Base-by-base conservation (phyloP, 2,797 vertebrate genomes). In the Pelobates cultripes region DNA sequence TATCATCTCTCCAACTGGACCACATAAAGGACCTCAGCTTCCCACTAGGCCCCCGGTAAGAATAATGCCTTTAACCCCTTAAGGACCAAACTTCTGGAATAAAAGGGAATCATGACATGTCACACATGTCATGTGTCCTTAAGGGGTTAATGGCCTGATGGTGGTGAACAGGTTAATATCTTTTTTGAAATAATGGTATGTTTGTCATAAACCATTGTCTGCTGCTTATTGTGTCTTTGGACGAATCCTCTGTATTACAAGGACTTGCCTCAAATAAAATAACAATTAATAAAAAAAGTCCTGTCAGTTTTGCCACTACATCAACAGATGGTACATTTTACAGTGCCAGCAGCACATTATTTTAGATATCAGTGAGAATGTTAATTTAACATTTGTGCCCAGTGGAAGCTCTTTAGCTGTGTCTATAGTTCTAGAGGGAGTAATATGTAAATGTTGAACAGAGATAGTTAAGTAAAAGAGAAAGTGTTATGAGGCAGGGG, bases 401-500 rank as follows among this genome's bases (percentile, higher is more conserved):
- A 57, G 73, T 76, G 72, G 68, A 76, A 72, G 55, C 75, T 75
- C 82, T 84, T 79, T 79, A 75, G 60, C 77, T 84, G 68, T 84
- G 77, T 84, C 77, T 76, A 84, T 84, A 84, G 57, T 79, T 75
- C 77, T 79, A 63, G 60, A 67, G 68, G 77, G 67, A 76, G 77
- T 17, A 10, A 43, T 84, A 84, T 84, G 82, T 80, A 79, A 84
- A 84, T 84, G 66, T 70, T 75, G 74, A 72, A 5, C 41, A 75
- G 72, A 51, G 71, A 12, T 12, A n/a, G 51, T 67, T 74, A 78
- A 78, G 55, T 79, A 63, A 71, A 75, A 79, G 55, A 73, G 70
- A 78, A 77, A 67, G 44, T 60, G 70, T 74, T 57, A 70, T 64
- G 76, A 75, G 82, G 61, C 76, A 40, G 69, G 70, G 61, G 66